Percentiles rank a stretch among this genome's conserved stretches.
phyloP scores from a whole-genome alignment of 2,113 vertebrate genomes.

The Vulpes vulpes region DNA sequence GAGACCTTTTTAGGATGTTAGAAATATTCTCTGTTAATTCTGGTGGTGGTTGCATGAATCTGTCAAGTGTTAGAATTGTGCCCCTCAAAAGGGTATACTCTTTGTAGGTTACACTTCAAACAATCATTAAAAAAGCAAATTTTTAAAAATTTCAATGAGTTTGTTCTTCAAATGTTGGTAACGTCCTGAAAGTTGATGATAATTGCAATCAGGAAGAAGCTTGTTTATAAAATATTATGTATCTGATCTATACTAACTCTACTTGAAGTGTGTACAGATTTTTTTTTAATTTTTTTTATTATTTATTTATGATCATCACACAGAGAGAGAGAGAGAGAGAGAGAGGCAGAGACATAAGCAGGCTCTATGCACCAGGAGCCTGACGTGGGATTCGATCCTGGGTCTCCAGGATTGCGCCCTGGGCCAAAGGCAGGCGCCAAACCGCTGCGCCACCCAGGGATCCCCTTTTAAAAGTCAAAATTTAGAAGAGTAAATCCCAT shows the following conservation, averaged over 20 bases:
- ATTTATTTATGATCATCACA: too few species aligned
- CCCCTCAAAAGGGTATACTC: not conserved
- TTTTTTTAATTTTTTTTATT: too few species aligned
- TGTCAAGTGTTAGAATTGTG: not conserved
- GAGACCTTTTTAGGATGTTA: not conserved
- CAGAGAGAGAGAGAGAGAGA: too few species aligned
- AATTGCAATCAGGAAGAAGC: too few species aligned
- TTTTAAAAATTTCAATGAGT: not conserved
- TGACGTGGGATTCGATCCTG: too few species aligned
- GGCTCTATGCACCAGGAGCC: too few species aligned
- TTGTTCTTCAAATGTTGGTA: slow-evolving; percentile 1
- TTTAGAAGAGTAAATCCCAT: slow-evolving; percentile 32
- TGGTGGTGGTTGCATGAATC: not conserved
- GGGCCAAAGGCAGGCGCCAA: too few species aligned
- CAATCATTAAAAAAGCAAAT: not conserved
- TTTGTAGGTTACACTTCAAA: not conserved
- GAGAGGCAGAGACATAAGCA: too few species aligned
- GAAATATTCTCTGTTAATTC: not conserved
- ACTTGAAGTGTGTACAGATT: not conserved
- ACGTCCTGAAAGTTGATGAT: not conserved
- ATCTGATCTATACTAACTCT: not conserved
- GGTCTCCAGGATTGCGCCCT: too few species aligned
- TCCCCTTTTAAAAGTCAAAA: slow-evolving; percentile 16
- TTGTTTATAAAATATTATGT: not conserved
- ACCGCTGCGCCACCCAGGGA: too few species aligned